A percentile compares a stretch with the other conserved stretches of the same genome.
phyloP scores from a whole-genome alignment of 2,113 vertebrate genomes.

The Ellobius talpinus region DNA sequence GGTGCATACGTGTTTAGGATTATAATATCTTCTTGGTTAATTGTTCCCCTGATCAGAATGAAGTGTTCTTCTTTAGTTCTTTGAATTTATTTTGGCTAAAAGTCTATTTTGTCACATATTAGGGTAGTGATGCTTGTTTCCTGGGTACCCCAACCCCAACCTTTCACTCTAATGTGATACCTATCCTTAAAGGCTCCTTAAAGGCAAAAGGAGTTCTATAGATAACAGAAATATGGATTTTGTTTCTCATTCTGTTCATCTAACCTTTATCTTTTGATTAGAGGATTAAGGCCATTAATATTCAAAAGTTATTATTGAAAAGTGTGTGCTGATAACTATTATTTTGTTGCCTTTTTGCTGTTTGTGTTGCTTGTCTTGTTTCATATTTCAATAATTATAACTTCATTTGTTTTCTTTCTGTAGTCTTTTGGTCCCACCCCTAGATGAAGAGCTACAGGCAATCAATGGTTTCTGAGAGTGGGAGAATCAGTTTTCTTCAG shows the following conservation, averaged over 20 bases:
- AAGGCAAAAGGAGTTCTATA: neutral
- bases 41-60: neutral
- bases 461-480: neutral
- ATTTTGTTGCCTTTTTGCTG: neutral
- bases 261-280: neutral
- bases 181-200: neutral
- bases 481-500: neutral
- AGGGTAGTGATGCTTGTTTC: neutral
- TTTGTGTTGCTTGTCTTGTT: neutral
- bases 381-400: neutral
- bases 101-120: neutral
- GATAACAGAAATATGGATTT: neutral
- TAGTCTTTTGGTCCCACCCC: neutral
- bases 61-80: neutral
- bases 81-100: neutral
- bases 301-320: neutral
- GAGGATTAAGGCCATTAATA: neutral
- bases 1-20: neutral
- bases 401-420: neutral
- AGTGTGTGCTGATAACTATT: neutral
- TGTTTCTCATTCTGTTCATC: neutral
- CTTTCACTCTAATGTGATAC: neutral
- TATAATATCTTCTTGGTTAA: neutral
- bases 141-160: neutral
- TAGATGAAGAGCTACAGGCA: neutral